Conservation (phyloP, 1,140 invertebrate species). For the Batillaria attramentaria region DNA sequence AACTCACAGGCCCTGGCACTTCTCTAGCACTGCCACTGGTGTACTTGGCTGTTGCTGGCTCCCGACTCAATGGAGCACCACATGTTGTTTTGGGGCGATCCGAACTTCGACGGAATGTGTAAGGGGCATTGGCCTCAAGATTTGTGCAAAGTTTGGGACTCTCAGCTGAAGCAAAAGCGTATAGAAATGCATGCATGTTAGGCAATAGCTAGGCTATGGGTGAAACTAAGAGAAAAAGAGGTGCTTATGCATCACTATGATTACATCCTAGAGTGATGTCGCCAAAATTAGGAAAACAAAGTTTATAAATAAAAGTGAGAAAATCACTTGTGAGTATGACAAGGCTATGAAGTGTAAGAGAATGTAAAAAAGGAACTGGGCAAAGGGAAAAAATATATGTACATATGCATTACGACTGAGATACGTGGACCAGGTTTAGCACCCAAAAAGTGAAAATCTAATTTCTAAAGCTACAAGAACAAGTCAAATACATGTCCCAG, state of each 20-base stretch:
- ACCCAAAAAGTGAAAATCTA: neutral
- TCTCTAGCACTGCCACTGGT: neutral
- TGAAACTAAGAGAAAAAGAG: neutral
- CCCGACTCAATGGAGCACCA: neutral
- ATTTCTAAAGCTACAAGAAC: too few relatives aligned
- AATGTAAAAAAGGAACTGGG: too few relatives aligned
- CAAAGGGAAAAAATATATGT: neutral
- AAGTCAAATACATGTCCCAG: too few relatives aligned
- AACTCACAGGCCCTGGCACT: neutral
- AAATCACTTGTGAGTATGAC: neutral
- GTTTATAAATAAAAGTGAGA: neutral
- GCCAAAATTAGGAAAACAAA: neutral
- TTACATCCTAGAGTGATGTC: neutral
- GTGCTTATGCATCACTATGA: neutral
- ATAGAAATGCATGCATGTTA: too few relatives aligned
- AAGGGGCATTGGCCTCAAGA: conserved; percentile 57
- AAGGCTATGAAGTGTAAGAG: neutral
- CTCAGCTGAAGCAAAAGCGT: conserved; percentile 55
- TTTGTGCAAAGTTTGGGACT: conserved; percentile 57
- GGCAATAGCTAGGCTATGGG: too few relatives aligned
- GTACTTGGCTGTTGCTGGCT: neutral
- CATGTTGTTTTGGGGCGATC: conserved; percentile 46
- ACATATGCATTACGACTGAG: neutral
- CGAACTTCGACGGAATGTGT: conserved; percentile 53
- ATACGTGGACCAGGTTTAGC: neutral